phyloP scores from a whole-genome alignment of 2,797 vertebrate genomes.

The Malacoraja senta region DNA sequence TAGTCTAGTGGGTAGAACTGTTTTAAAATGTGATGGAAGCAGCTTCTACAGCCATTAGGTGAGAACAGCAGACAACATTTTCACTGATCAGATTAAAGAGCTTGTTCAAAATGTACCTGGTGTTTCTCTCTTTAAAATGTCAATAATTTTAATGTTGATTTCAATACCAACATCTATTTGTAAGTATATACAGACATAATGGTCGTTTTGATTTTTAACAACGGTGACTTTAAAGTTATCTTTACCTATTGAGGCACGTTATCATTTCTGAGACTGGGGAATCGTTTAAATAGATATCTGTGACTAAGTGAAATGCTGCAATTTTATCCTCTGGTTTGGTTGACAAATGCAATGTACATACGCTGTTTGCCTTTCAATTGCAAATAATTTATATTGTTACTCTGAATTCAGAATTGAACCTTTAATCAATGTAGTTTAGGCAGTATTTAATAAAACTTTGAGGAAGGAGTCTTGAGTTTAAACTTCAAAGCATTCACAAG shows the following conservation, averaged over 20 bases:
- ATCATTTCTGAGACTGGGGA: background rate
- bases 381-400: background rate
- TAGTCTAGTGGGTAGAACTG: background rate
- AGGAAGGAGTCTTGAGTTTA: background rate
- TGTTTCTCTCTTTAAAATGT: background rate
- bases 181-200: background rate
- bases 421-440: background rate
- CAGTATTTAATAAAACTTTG: background rate
- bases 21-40: background rate
- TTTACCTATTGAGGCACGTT: background rate
- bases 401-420: background rate
- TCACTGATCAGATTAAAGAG: background rate
- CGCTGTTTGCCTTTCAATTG: conserved; percentile 1
- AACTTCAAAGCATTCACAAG: background rate
- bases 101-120: background rate
- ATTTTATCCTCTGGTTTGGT: background rate
- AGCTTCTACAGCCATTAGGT: background rate
- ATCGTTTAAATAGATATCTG: background rate
- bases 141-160: background rate
- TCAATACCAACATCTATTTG: background rate
- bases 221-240: background rate
- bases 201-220: background rate
- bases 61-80: background rate
- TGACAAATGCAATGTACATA: background rate
- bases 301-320: background rate